phyloP scores from a whole-genome alignment of 1,140 invertebrate genomes.

The Aphidius gifuensis region DNA sequence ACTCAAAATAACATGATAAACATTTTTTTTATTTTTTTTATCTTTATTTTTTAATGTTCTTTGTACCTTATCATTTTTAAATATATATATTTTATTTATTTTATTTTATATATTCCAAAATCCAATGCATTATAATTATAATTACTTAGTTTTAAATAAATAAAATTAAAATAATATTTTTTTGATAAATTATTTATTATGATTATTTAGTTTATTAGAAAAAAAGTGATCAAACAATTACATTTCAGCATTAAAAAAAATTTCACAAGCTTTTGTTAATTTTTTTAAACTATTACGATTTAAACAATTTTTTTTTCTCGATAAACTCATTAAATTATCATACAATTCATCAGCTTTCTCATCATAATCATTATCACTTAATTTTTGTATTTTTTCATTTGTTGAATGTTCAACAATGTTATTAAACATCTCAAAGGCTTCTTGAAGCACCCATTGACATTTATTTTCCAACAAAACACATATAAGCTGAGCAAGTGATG shows the following conservation, averaged over 20 bases:
- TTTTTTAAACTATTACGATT: background rate
- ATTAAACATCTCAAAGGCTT: conserved; percentile 17
- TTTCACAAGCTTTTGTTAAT: conserved; percentile 13
- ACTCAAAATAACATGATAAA: no score
- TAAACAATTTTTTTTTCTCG: background rate
- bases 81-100: no score
- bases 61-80: no score
- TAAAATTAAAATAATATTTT: no score
- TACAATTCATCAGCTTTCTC: conserved; percentile 1
- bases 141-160: no score
- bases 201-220: no score
- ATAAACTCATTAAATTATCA: conserved; percentile 1
- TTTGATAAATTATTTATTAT: no score
- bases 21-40: no score
- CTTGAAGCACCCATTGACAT: conserved; percentile 10
- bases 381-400: conserved; percentile 13
- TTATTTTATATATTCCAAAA: no score
- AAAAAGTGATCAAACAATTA: no score
- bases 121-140: no score
- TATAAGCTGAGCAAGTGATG: background rate
- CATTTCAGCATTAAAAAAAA: background rate
- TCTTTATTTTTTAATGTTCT: no score
- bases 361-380: conserved; percentile 4
- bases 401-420: conserved; percentile 4
- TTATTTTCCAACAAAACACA: conserved; percentile 9